A percentile compares a stretch with the other conserved stretches of the same genome.
These are phyloP conservation scores for Cryptomyrus ogoouensis DNA, from an alignment of 2,113 vertebrate species.

Conservation along the genomic window DNA sequence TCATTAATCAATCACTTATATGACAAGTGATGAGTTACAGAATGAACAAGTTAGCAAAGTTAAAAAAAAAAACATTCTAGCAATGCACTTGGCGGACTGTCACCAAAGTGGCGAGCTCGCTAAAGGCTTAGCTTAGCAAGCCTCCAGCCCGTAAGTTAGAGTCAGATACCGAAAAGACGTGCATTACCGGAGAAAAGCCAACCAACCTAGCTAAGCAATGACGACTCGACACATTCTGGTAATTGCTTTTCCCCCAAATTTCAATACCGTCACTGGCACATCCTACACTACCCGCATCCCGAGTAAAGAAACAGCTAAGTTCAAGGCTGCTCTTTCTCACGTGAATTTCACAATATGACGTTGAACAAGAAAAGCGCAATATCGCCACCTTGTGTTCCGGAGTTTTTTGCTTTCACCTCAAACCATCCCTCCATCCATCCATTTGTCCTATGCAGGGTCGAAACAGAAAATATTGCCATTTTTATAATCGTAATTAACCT, in stretches of 20 bases:
- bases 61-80: neutral
- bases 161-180: neutral
- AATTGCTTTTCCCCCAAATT: too few species aligned
- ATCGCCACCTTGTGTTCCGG: neutral
- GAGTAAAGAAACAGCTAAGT: neutral
- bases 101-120: neutral
- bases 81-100: neutral
- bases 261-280: neutral
- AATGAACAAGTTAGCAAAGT: neutral
- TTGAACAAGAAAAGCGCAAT: neutral
- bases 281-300: neutral
- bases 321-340: neutral
- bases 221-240: too few species aligned
- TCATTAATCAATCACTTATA: neutral
- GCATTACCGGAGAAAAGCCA: neutral
- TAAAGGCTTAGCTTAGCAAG: neutral
- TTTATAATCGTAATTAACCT: neutral
- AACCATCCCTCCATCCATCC: neutral
- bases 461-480: neutral
- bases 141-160: neutral
- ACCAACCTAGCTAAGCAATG: neutral
- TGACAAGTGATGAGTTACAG: neutral
- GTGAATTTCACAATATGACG: neutral
- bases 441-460: neutral
- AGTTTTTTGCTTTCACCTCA: neutral